These are phyloP conservation scores for Eonycteris spelaea DNA, from an alignment of 2,113 vertebrate species.

Conservation along the genomic window DNA sequence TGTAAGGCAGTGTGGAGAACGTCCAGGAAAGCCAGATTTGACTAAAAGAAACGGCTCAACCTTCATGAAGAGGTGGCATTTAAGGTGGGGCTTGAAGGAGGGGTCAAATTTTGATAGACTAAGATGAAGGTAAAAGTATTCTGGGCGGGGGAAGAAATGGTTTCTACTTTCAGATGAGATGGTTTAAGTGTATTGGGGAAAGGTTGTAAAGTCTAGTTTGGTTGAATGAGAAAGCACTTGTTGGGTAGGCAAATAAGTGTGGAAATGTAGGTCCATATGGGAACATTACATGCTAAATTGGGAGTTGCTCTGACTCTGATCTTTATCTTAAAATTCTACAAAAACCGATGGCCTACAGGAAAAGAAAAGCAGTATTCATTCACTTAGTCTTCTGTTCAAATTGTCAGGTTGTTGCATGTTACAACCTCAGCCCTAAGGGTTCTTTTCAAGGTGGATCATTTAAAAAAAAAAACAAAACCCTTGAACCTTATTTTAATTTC, in stretches of 20 bases:
- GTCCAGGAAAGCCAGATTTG: not conserved
- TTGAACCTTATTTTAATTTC: conserved; percentile 68
- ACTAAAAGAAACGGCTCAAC: not conserved
- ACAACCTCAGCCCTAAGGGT: not conserved
- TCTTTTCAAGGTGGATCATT: conserved; percentile 32
- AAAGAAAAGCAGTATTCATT: not conserved
- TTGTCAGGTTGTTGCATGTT: not conserved
- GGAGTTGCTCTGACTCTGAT: not conserved
- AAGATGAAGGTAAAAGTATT: not conserved
- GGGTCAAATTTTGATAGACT: not conserved
- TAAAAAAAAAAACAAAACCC: not conserved
- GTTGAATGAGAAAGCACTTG: not conserved
- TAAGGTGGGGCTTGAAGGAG: not conserved
- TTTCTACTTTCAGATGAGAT: not conserved
- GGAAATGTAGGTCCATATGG: not conserved
- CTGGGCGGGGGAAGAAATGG: not conserved
- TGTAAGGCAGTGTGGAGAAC: not conserved
- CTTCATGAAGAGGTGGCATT: not conserved
- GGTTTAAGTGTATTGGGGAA: not conserved
- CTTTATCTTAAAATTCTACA: not conserved
- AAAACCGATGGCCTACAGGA: not conserved
- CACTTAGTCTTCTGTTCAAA: not conserved
- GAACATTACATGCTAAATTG: not conserved
- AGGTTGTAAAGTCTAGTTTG: not conserved
- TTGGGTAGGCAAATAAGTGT: not conserved